Evolutionary conservation across 2,888 invertebrate species (phyloP), one percentile per base, ranked within the genome.

Genomic region (Osmoderma eremita): DNA sequence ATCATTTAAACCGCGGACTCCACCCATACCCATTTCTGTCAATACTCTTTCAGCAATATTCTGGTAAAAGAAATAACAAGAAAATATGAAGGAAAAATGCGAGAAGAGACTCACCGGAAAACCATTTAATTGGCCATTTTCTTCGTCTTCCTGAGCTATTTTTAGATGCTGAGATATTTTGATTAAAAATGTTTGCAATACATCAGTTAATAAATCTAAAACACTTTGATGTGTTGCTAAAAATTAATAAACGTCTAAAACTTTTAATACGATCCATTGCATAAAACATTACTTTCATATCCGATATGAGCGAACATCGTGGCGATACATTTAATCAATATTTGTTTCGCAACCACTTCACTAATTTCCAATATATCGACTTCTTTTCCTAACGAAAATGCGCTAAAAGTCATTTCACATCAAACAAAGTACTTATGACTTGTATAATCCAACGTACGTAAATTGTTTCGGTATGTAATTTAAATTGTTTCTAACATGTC

Each of bases 21-120:
- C 87, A 38, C 88, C 89, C 36, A 88, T 76, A 1, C 88, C 88
- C 73, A 86, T 83, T 78, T 90, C 88, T 53, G 85, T 81, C 49
- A 88, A 82, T 15, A 88, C 87, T 75, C 86, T 83, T 74, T 89
- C 88, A 73, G 88, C 79, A 17, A 84, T 83, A 78, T 88, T 86
- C 88, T 89, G 70, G n/a, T n/a, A n/a, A 75, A 75, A 30, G 5
- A 5, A 5, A 67, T 65, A 69, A 63, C 51, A 67, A 17, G 18
- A 48, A 30, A 66, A 49, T 24, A 10, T 39, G 5, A 48, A 53
- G n/a, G 42, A 12, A 54, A 20, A 39, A 53, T 15, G 3, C 13
- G 13, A 42, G 18, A 20, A 30, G 24, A 30, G 1, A 13, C 56
- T 38, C 67, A 71, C 69, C 3, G 70, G 69, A 65, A 87, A 87